These are phyloP conservation scores for Catharus bicknelli DNA, from an alignment of 2,113 vertebrate species.

Conservation along the genomic window DNA sequence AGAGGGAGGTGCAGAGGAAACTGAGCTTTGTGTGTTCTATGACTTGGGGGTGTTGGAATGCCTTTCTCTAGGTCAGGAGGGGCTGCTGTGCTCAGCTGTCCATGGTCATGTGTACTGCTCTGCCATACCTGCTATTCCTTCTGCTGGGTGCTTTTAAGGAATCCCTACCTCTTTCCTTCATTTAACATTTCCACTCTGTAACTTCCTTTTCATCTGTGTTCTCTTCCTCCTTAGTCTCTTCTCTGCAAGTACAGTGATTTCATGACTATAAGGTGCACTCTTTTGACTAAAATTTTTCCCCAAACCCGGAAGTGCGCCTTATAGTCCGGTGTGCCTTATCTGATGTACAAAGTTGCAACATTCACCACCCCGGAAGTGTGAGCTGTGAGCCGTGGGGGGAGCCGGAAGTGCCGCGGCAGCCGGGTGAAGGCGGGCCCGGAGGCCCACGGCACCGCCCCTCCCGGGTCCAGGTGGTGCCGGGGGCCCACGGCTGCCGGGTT, in stretches of 20 bases:
- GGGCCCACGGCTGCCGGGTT: too few relatives aligned
- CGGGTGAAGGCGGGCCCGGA: too few relatives aligned
- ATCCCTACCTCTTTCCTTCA: background rate
- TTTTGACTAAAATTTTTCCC: too few relatives aligned
- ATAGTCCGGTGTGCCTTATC: too few relatives aligned
- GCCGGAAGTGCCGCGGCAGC: too few relatives aligned
- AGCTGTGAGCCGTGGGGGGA: too few relatives aligned
- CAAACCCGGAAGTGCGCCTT: too few relatives aligned
- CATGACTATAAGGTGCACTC: too few relatives aligned
- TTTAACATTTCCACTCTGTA: background rate
- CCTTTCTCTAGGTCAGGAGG: background rate
- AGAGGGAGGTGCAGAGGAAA: background rate
- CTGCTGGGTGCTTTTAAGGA: background rate
- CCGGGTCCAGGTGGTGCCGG: too few relatives aligned
- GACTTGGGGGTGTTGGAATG: background rate
- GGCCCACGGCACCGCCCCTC: too few relatives aligned
- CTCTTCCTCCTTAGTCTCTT: background rate
- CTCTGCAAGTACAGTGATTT: background rate
- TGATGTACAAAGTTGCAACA: too few relatives aligned
- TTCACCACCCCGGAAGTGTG: too few relatives aligned
- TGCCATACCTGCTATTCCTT: background rate
- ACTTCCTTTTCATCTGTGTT: background rate
- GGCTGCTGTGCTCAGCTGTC: background rate
- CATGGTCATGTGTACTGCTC: background rate
- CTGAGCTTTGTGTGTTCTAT: background rate